phyloP scores from a whole-genome alignment of 2,888 invertebrate species.

The Synanthedon andrenaeformis region DNA sequence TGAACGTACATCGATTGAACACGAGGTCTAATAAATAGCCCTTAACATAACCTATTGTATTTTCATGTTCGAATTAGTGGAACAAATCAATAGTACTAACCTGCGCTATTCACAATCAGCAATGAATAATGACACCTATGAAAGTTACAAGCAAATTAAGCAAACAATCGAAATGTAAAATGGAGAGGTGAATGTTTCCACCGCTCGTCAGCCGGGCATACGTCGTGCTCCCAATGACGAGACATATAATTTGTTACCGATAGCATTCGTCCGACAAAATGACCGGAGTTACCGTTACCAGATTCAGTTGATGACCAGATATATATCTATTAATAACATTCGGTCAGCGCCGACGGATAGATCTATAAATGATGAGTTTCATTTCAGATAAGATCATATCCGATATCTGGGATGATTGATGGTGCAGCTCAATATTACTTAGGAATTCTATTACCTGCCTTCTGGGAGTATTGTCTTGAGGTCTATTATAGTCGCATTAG shows the following conservation, averaged over 20 bases:
- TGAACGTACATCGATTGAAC: no score
- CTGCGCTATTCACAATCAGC: no score
- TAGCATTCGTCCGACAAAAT: slow-evolving; percentile 47
- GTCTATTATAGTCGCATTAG: slow-evolving; percentile 57
- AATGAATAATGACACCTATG: not conserved
- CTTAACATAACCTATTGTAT: no score
- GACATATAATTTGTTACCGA: slow-evolving; percentile 60
- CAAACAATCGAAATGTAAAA: not conserved
- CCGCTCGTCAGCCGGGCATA: not conserved
- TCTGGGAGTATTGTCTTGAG: slow-evolving; percentile 51
- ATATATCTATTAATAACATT: slow-evolving; percentile 68
- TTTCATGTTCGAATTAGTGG: no score
- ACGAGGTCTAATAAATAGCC: no score
- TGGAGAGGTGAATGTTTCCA: not conserved
- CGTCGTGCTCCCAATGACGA: slow-evolving; percentile 19
- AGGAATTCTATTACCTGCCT: slow-evolving; percentile 58
- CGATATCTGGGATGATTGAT: slow-evolving; percentile 61
- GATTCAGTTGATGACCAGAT: slow-evolving; percentile 64
- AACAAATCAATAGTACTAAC: no score
- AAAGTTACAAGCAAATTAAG: not conserved
- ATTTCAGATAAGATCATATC: slow-evolving; percentile 67
- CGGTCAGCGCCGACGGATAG: slow-evolving; percentile 58
- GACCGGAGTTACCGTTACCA: slow-evolving; percentile 56
- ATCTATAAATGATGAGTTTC: slow-evolving; percentile 70
- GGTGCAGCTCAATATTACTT: slow-evolving; percentile 47